phyloP scores from a whole-genome alignment of 2,797 vertebrate species.

The Sebastes nivosus region DNA sequence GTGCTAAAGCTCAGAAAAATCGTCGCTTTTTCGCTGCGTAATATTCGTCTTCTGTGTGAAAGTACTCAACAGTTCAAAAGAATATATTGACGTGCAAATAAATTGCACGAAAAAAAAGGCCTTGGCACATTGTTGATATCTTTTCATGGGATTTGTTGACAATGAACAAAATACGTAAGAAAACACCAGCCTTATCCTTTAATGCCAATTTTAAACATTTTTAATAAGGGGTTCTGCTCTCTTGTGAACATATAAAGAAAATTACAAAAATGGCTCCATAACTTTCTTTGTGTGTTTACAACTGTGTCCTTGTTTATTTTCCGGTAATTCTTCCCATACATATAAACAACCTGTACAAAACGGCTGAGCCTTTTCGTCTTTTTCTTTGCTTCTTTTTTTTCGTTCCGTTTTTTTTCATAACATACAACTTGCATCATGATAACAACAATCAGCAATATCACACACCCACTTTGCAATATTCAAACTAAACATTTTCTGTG shows the following conservation, averaged over 20 bases:
- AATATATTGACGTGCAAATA: too few species aligned
- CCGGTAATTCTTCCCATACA: slow-evolving; percentile 87
- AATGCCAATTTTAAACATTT: background rate
- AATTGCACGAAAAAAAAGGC: background rate
- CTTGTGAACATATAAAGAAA: background rate
- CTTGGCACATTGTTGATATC: background rate
- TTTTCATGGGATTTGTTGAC: background rate
- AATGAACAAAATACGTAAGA: background rate
- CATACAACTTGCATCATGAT: slow-evolving; percentile 85
- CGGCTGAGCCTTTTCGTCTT: slow-evolving; percentile 62
- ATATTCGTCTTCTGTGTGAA: too few species aligned
- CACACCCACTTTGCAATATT: slow-evolving; percentile 87
- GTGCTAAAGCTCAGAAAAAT: too few species aligned
- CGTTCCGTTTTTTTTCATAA: slow-evolving; percentile 75
- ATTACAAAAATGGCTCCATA: slow-evolving; percentile 1
- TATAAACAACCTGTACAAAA: slow-evolving; percentile 93
- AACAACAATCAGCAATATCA: slow-evolving; percentile 88
- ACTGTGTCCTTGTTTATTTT: slow-evolving; percentile 84
- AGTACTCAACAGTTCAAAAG: too few species aligned
- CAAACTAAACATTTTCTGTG: slow-evolving; percentile 89
- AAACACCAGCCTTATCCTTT: background rate
- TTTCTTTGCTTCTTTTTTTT: slow-evolving; percentile 76
- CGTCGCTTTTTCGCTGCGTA: too few species aligned
- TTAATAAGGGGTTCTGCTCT: background rate
- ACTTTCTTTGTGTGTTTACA: slow-evolving; percentile 50